Percentiles rank a stretch among this genome's conserved stretches.
Evolutionary conservation across 2,888 invertebrate genomes (phyloP).

Genomic region (Acleris literana): DNA sequence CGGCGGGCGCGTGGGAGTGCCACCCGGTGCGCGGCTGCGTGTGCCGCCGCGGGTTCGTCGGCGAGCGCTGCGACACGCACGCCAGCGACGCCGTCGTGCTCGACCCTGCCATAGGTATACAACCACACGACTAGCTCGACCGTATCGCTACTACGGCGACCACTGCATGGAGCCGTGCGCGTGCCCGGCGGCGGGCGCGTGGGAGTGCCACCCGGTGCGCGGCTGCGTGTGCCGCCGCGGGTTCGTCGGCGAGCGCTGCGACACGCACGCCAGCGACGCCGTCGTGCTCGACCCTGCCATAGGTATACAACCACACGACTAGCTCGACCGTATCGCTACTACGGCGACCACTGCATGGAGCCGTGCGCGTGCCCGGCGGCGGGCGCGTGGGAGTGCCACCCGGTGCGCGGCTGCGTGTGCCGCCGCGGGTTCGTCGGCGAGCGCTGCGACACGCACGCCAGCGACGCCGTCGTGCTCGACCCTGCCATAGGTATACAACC

Average conservation of each 20-base stretch:
- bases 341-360: conserved; percentile 83
- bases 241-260: conserved; percentile 88
- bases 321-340: too few relatives aligned
- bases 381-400: conserved; percentile 92
- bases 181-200: conserved; percentile 89
- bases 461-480: conserved; percentile 59
- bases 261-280: conserved; percentile 72
- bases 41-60: conserved; percentile 90
- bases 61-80: conserved; percentile 87
- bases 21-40: conserved; percentile 92
- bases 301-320: too few relatives aligned
- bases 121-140: too few relatives aligned
- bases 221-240: conserved; percentile 93
- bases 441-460: conserved; percentile 85
- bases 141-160: conserved; percentile 93
- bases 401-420: conserved; percentile 91
- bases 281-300: conserved; percentile 56
- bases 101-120: conserved; percentile 54
- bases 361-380: conserved; percentile 89
- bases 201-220: conserved; percentile 90
- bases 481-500: conserved; percentile 51
- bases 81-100: conserved; percentile 62
- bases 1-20: conserved; percentile 91
- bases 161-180: conserved; percentile 93
- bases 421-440: conserved; percentile 89